These are phyloP conservation scores for Xenopus petersii DNA, from an alignment of 2,797 vertebrate species.

Conservation along the genomic window DNA sequence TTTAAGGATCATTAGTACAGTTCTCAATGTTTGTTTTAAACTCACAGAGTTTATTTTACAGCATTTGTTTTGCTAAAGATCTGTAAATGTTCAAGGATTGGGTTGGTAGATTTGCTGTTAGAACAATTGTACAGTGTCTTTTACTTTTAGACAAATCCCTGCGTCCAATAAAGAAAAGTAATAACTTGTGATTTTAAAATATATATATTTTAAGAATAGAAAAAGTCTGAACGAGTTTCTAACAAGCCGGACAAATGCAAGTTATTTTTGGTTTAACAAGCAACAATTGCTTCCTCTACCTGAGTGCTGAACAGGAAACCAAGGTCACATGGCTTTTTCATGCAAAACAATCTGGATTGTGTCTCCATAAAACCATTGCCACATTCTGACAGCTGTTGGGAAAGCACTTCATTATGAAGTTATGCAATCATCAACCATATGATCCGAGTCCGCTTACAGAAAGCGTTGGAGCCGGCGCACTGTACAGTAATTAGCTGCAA, in stretches of 20 bases:
- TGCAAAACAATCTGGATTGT: slow-evolving; percentile 48
- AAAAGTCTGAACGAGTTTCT: slow-evolving; percentile 35
- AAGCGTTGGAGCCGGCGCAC: slow-evolving; percentile 5
- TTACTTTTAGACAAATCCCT: slow-evolving; percentile 35
- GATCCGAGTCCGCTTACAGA: neutral
- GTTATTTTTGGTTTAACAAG: slow-evolving; percentile 50
- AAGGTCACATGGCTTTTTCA: slow-evolving; percentile 53
- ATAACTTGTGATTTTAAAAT: slow-evolving; percentile 26
- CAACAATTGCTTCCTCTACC: slow-evolving; percentile 51
- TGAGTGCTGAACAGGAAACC: slow-evolving; percentile 52
- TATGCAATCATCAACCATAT: slow-evolving; percentile 33
- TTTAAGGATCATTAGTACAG: neutral
- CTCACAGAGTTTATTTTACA: slow-evolving; percentile 17
- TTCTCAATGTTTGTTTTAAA: slow-evolving; percentile 24
- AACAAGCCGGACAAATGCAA: slow-evolving; percentile 28
- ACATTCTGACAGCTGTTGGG: slow-evolving; percentile 43
- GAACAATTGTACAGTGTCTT: slow-evolving; percentile 19
- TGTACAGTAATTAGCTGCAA: slow-evolving; percentile 37
- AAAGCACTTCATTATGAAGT: slow-evolving; percentile 33
- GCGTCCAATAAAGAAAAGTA: slow-evolving; percentile 18
- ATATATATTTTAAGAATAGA: slow-evolving; percentile 9
- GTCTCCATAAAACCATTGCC: slow-evolving; percentile 49
- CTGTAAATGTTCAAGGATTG: slow-evolving; percentile 17
- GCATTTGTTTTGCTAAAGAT: slow-evolving; percentile 35
- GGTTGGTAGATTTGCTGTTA: slow-evolving; percentile 6